These are phyloP conservation scores for Magallana gigas DNA, from an alignment of 1,140 invertebrate species.

Conservation along the genomic window DNA sequence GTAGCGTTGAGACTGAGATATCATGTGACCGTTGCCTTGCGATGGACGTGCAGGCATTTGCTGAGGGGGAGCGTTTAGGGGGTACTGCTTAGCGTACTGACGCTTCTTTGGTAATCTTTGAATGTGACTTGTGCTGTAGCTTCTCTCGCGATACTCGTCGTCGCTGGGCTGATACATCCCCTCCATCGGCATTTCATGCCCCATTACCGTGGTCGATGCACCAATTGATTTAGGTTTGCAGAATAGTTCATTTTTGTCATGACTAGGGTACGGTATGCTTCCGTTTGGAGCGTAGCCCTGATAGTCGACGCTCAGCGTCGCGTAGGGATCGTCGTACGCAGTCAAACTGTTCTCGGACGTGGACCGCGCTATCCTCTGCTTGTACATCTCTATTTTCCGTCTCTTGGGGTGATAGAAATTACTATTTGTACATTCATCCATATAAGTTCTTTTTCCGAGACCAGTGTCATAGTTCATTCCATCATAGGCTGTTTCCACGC, in stretches of 20 bases:
- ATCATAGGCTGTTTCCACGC: conserved; percentile 4
- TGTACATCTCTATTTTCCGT: conserved; percentile 48
- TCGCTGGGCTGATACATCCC: not conserved
- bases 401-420: conserved; percentile 49
- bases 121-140: conserved; percentile 45
- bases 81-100: conserved; percentile 42
- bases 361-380: conserved; percentile 43
- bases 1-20: not conserved
- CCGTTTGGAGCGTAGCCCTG: conserved; percentile 34
- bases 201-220: not conserved
- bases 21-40: not conserved
- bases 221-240: conserved; percentile 44
- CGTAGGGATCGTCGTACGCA: conserved; percentile 16
- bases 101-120: conserved; percentile 58
- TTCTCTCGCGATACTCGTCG: conserved; percentile 4
- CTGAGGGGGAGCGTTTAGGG: conserved; percentile 27
- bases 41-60: conserved; percentile 20
- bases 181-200: conserved; percentile 27
- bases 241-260: conserved; percentile 33
- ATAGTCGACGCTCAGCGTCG: conserved; percentile 10
- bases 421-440: not conserved
- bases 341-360: conserved; percentile 47
- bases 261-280: conserved; percentile 17
- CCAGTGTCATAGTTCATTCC: conserved; percentile 13
- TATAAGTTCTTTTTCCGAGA: conserved; percentile 23